A percentile compares a stretch with the other conserved stretches of the same genome.
Conservation (phyloP, 2,888 invertebrate genomes). For the Napeogenes inachia region DNA sequence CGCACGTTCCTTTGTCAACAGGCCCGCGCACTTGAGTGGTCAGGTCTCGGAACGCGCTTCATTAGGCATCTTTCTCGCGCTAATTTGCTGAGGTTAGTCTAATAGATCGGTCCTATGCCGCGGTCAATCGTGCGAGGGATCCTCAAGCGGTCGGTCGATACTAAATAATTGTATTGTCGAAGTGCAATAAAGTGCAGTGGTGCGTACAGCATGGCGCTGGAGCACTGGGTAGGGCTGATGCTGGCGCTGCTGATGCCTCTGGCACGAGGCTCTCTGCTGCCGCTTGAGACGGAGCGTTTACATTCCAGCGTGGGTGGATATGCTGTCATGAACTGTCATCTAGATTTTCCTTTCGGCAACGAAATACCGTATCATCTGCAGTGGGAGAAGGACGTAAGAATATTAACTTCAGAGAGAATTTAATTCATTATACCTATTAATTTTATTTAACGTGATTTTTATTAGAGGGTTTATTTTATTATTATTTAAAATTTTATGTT, state of each 20-base stretch:
- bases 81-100: conserved; percentile 30
- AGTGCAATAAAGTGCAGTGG: conserved; percentile 19
- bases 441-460: no score
- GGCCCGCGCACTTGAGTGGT: conserved; percentile 14
- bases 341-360: conserved; percentile 91
- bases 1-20: conserved; percentile 21
- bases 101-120: conserved; percentile 17
- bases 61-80: conserved; percentile 13
- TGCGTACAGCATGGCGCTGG: conserved; percentile 19
- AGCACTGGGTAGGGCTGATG: conserved; percentile 13
- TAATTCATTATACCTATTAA: no score
- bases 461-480: no score
- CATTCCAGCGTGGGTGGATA: conserved; percentile 86
- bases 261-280: conserved; percentile 50
- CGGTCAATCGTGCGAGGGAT: conserved; percentile 29
- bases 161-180: conserved; percentile 18
- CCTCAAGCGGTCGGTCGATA: conserved; percentile 18
- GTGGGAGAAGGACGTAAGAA: conserved; percentile 92
- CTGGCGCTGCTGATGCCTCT: conserved; percentile 22
- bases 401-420: no score
- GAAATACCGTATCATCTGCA: conserved; percentile 91
- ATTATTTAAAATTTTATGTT: no score
- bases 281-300: conserved; percentile 65
- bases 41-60: background rate
- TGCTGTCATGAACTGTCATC: conserved; percentile 88